phyloP scores from a whole-genome alignment of 1,140 invertebrate genomes.

The Musca domestica region DNA sequence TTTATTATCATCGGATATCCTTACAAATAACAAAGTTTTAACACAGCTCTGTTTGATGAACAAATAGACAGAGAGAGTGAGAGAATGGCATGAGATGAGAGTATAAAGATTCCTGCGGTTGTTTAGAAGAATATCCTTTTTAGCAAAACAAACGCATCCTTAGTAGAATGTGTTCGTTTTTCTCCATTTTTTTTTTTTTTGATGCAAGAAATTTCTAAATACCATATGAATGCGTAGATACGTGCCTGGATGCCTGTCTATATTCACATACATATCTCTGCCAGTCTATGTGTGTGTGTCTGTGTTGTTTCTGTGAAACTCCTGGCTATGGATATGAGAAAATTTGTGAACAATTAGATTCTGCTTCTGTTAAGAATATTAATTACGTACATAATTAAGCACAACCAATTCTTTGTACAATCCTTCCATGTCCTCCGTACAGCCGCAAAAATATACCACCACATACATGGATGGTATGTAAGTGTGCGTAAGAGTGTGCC shows the following conservation, averaged over 20 bases:
- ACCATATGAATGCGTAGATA: not conserved
- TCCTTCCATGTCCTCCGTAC: too few species aligned
- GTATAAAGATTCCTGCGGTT: conserved; percentile 17
- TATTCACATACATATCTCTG: too few species aligned
- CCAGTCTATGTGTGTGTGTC: not conserved
- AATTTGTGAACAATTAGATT: conserved; percentile 22
- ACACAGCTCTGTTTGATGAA: too few species aligned
- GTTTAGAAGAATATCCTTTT: not conserved
- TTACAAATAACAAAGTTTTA: too few species aligned
- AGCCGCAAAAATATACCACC: too few species aligned
- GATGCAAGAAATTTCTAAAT: not conserved
- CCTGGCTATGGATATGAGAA: not conserved
- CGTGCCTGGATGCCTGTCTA: not conserved
- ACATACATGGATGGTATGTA: too few species aligned
- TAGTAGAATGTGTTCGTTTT: not conserved
- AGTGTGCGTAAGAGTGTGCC: too few species aligned
- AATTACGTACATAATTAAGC: conserved; percentile 21
- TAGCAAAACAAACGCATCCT: not conserved
- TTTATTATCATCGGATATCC: too few species aligned
- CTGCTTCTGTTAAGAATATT: conserved; percentile 17
- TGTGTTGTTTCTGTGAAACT: not conserved
- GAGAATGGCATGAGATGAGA: not conserved
- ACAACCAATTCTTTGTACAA: not conserved
- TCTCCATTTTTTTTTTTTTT: not conserved
- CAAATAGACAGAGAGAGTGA: not conserved